These are phyloP conservation scores for Theocolax elegans DNA, from an alignment of 1,140 invertebrate species.

Conservation along the genomic window DNA sequence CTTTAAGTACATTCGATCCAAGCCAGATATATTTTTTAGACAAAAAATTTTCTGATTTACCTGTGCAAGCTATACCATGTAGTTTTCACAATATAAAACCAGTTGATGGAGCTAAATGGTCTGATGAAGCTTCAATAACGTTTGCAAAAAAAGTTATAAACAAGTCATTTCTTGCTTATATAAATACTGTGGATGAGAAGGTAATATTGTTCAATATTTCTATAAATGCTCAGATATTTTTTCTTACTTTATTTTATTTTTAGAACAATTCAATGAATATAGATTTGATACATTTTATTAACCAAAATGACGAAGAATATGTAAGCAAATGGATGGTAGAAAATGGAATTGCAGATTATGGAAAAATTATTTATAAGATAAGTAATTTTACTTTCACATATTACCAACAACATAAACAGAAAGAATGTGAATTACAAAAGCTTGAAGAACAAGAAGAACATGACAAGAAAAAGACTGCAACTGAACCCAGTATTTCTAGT, in stretches of 20 bases:
- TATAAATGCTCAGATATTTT: background rate
- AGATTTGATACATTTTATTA: slow-evolving; percentile 48
- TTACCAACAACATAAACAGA: slow-evolving; percentile 30
- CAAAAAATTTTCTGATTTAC: slow-evolving; percentile 51
- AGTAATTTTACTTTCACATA: slow-evolving; percentile 43
- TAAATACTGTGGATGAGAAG: slow-evolving; percentile 37
- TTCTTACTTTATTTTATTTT: background rate
- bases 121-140: slow-evolving; percentile 21
- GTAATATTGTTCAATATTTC: slow-evolving; percentile 34
- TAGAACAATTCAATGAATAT: slow-evolving; percentile 58
- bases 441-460: background rate
- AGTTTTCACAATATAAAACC: slow-evolving; percentile 55
- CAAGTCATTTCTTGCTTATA: slow-evolving; percentile 40
- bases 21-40: slow-evolving; percentile 54
- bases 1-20: slow-evolving; percentile 48
- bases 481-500: too few relatives aligned
- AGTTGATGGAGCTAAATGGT: slow-evolving; percentile 43
- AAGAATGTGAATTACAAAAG: background rate
- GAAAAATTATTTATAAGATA: slow-evolving; percentile 51
- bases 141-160: slow-evolving; percentile 42
- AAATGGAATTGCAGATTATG: slow-evolving; percentile 47
- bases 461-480: background rate
- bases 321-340: slow-evolving; percentile 56
- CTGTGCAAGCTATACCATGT: slow-evolving; percentile 61
- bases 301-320: slow-evolving; percentile 43